A percentile compares a stretch with the other conserved stretches of the same genome.
Evolutionary conservation across 92 coral and sea anemone species (phyloP).

Genomic region (Zoanthus solanderi): DNA sequence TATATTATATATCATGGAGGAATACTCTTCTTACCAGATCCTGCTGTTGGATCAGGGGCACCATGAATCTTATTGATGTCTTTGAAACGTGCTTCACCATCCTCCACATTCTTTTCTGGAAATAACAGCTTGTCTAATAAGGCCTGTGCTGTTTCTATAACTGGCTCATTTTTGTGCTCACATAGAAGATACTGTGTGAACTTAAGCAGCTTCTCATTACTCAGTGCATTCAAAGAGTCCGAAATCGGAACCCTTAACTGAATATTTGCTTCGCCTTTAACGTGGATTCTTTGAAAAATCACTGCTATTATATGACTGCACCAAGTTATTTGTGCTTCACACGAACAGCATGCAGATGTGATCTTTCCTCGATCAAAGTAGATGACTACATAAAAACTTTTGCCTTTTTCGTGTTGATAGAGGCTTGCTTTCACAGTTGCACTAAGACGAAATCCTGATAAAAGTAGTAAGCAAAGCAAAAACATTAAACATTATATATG

Average conservation of each 20-base stretch:
- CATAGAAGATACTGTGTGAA: constrained; percentile 87
- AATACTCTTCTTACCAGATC: constrained; percentile 76
- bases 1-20: background rate
- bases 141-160: constrained; percentile 89
- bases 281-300: constrained; percentile 74
- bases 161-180: constrained; percentile 80
- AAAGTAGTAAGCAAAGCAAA: background rate
- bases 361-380: constrained; percentile 97
- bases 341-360: constrained; percentile 88
- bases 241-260: constrained; percentile 81
- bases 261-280: constrained; percentile 47
- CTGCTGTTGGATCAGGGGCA: constrained; percentile 99
- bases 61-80: constrained; percentile 82
- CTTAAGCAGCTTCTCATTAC: constrained; percentile 87
- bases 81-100: constrained; percentile 53
- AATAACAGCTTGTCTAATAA: constrained; percentile 80
- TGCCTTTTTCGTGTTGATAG: constrained; percentile 5
- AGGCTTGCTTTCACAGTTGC: constrained; percentile 74
- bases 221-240: constrained; percentile 80
- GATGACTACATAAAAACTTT: constrained; percentile 69
- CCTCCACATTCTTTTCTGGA: constrained; percentile 42
- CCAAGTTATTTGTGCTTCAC: constrained; percentile 80
- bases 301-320: constrained; percentile 89
- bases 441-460: constrained; percentile 91
- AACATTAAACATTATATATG: no score